Base-by-base conservation (phyloP, 1,140 invertebrate species). In the Scaptomyza montana region DNA sequence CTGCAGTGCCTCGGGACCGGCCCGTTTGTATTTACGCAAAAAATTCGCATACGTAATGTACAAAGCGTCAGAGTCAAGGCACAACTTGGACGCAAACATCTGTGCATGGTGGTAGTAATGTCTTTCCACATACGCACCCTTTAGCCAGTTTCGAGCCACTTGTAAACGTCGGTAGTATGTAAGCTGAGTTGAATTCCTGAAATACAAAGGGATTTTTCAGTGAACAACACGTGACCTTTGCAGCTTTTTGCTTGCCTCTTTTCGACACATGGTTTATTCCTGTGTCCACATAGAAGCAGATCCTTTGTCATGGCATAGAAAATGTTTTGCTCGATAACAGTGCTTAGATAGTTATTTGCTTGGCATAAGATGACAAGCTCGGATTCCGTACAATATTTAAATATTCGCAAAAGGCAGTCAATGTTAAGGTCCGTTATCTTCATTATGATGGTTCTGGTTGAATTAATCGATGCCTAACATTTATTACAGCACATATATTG, bases 61-160 rank as follows among this genome's bases (percentile, higher is more conserved):
- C 6, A 92, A 50, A 8, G 59, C 61, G 47, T 92, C 67, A 1
- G 66, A 56, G 36, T 90, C 79, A 10, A 92, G 64, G 21, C 73
- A 72, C 6, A 92, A n/a, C 60, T 84, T 92, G 8, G 89, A 89
- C 25, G 87, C 62, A 54, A 85, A 91, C 80, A 92, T 90, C 47
- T 80, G 78, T 0, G 53, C 67, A 61, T 91, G 89, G 50, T 91
- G 84, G 33, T 81, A 92, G 25, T 91, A 91, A 16, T 74, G 68
- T 0, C 73, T 60, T 45, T 92, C 87, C 0, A 63, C 43, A 50
- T 92, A 92, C 8, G 55, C 60, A 0, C 91, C 91, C 19, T 71
- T 74, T 3, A 80, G 21, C 91, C 91, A 92, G 54, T 92, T 92
- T 5, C 55, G 53, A 1, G 64, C 64, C n/a, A 92, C 69, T 51